Evolutionary conservation across 1,140 invertebrate genomes (phyloP), one percentile per base, ranked within the genome.

Genomic region (Penaeus japonicus): DNA sequence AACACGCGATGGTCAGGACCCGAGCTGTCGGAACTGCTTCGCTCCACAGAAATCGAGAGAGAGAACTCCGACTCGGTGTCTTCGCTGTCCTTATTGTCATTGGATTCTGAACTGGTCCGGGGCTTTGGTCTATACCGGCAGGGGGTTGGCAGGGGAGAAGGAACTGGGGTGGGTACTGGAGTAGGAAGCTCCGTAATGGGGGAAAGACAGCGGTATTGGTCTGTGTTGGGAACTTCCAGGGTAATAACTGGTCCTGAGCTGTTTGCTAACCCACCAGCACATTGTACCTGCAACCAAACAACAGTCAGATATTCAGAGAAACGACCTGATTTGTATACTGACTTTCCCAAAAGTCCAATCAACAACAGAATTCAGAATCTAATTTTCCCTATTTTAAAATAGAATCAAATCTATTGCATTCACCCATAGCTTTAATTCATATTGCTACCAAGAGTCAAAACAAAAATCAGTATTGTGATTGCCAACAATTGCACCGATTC

Each of bases 171-270:
- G 94, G 95, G 82, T 94, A 93, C 57, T 1, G 95, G 95, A 4
- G 95, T 95, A 0, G 96, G 95, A 80, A 96, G 92, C 92, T 96
- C 95, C 75, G 95, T 93, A 85, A 96, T 96, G 0, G 95, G 95
- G 53, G 95, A 96, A 80, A 96, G 93, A 92, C 95, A 96, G 92
- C 95, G 95, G 85, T 92, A 92, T 57, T 95, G 95, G 91, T 93
- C 93, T 39, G 57, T 78, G 90, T 93, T 94, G 12, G 95, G 95
- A 85, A 96, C 95, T 93, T 96, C 95, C 53, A 96, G 93, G 20
- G 96, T 93, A 89, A 96, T 96, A 39, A 94, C 94, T 20, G 95
- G 95, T 35, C 95, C 92, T 95, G 94, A 35, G 95, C 92, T 4
- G 94, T 92, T 91, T 18, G 88, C 65, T 73, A 54, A 65, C 30